These are phyloP conservation scores for Ips typographus DNA, from an alignment of 1,140 invertebrate species.

Conservation along the genomic window DNA sequence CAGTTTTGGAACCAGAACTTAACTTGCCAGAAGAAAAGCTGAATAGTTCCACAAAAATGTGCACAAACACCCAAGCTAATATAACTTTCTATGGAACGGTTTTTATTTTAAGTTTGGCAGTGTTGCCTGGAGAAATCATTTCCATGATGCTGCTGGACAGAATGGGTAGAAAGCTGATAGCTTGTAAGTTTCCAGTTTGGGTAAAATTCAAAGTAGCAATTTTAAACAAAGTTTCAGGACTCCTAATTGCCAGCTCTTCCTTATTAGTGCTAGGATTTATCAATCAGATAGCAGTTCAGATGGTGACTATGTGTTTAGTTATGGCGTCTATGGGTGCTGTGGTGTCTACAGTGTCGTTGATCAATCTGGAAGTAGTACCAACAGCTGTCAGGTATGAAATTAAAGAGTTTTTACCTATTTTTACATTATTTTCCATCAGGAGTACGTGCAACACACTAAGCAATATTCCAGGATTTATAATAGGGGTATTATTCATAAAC, in stretches of 20 bases:
- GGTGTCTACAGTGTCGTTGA: conserved; percentile 6
- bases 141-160: conserved; percentile 18
- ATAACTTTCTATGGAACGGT: conserved; percentile 17
- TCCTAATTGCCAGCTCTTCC: conserved; percentile 12
- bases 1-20: background rate
- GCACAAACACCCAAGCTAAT: conserved; percentile 1
- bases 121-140: conserved; percentile 14
- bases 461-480: conserved; percentile 17
- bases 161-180: conserved; percentile 16
- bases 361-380: conserved; percentile 30
- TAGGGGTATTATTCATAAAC: conserved; percentile 18
- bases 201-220: background rate
- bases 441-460: conserved; percentile 21
- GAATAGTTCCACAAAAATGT: conserved; percentile 8
- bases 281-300: conserved; percentile 5
- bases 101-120: conserved; percentile 7
- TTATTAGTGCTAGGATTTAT: conserved; percentile 19
- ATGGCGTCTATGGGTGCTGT: conserved; percentile 8
- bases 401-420: conserved; percentile 1
- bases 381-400: conserved; percentile 27
- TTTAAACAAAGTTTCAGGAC: conserved; percentile 1
- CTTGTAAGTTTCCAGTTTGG: conserved; percentile 13
- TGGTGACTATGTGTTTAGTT: conserved; percentile 10
- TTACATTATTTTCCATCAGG: conserved; percentile 2
- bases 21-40: background rate